phyloP scores from a whole-genome alignment of 2,113 vertebrate genomes.

The Indicator indicator region DNA sequence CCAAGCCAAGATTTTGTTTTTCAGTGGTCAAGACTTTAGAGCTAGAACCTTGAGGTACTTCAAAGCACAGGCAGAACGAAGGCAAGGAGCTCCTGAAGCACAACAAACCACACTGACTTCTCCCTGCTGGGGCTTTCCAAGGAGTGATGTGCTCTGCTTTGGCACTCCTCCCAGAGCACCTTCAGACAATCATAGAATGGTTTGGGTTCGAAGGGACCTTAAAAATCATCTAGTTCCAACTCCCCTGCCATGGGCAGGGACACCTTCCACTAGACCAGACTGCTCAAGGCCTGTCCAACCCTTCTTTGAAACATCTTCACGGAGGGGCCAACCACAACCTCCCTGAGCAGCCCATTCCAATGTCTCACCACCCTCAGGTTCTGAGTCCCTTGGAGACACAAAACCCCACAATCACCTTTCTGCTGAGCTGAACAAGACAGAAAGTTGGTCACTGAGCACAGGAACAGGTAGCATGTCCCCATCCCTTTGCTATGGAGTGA shows the following conservation, averaged over 20 bases:
- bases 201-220: too few species aligned
- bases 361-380: background rate
- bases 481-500: background rate
- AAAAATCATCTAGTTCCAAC: too few species aligned
- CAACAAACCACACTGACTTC: background rate
- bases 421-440: background rate
- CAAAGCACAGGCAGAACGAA: background rate
- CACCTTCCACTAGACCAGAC: too few species aligned
- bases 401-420: background rate
- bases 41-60: slow-evolving; percentile 25
- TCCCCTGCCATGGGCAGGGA: too few species aligned
- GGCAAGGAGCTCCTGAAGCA: background rate
- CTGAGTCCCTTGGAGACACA: background rate
- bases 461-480: background rate
- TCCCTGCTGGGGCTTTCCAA: background rate
- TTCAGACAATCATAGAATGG: too few species aligned
- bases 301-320: too few species aligned
- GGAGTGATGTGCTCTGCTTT: fast-evolving
- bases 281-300: too few species aligned
- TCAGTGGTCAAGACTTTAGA: background rate
- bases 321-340: too few species aligned
- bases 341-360: too few species aligned
- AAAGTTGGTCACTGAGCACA: background rate
- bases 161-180: background rate
- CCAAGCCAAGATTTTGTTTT: slow-evolving; percentile 17